Evolutionary conservation across 2,888 invertebrate genomes (phyloP), one percentile per base, ranked within the genome.

Genomic region (Melieria crassipennis): DNA sequence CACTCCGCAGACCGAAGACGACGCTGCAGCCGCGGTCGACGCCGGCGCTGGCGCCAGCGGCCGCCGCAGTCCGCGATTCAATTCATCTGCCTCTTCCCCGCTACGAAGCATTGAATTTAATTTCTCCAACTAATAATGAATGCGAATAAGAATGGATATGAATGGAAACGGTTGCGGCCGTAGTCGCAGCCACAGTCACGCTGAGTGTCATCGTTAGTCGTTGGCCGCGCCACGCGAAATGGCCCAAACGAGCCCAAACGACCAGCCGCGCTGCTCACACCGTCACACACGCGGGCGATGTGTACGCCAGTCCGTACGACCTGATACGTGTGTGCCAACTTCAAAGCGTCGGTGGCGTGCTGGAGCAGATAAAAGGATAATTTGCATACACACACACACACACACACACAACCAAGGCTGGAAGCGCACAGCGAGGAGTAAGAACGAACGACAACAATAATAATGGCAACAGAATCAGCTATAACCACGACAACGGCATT

Each of bases 41-140:
- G 67, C 16, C 11, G 30, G 66, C 66, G 47, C 57, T 58, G 48
- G 52, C 60, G 60, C 11, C 60, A 67, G 60, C 58, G 67, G 30
- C 67, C 61, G 67, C 16, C 1, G 16, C 16, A 16, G 16, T 16
- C 1, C 16, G 16, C 74, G 64, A 60, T 71, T 62, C 55, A 69
- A 68, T 61, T 62, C 75, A 16, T 71, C 57, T 57, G 60, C 71
- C 61, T 75, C 64, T 76, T 74, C 71, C 74, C 73, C 76, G 77
- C 74, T 30, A 30, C 30, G 30, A 74, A 73, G 74, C 75, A 75
- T 76, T 73, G 76, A 76, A 76, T 65, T 72, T 55, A 67, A 63
- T 57, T 74, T 72, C 72, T 78, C 78, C 79, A 69, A 81, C 80
- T 82, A 81, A 82, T 84, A 83, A 84, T 83, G 80, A 83, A 84